Evolutionary conservation across 2,797 vertebrate genomes (phyloP), one percentile per base, ranked within the genome.

Genomic region (Notolabrus celidotus): DNA sequence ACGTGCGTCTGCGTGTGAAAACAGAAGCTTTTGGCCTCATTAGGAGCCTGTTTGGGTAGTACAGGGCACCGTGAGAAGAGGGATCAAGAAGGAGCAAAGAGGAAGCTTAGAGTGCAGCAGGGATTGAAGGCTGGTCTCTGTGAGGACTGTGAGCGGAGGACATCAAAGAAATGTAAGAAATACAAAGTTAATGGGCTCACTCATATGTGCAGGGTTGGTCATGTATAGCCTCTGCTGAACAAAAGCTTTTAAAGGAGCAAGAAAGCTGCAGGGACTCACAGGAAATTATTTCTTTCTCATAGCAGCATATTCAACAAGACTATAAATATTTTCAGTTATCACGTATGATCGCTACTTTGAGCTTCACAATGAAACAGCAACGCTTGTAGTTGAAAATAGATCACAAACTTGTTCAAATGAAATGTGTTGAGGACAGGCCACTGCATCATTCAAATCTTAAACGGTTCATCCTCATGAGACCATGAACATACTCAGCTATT

Each of bases 41-140:
- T 89, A 90, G 61, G 74, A 80, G 67, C 61, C 82, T 84, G 85
- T 87, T 86, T 85, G 77, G 75, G 78, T 63, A 53, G 81, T 75
- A 79, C 65, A 50, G 64, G 61, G 74, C 46, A 65, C 67, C 54
- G 64, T 84, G 82, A 89, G 85, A 86, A 76, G 76, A 70, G 68
- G 79, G 83, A 89, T 87, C 77, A 92, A 88, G 88, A 85, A 71
- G 79, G 77, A 84, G 87, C 71, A 71, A 74, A 84, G 77, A 82
- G 77, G 80, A 84, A 76, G 83, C 74, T 80, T 77, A 71, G 85
- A 87, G 82, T 82, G 60, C 43, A 66, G 75, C 39, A 2, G 61
- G 74, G 81, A 87, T 89, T 90, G 84, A 88, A 80, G 78, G 80
- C 59, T 74, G 43, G 78, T 76, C 85, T 83, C 74, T 83, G 85